Percentiles rank a stretch among this genome's conserved stretches.
Evolutionary conservation across 2,113 vertebrate genomes (phyloP).

Genomic region (Eolophus roseicapilla): DNA sequence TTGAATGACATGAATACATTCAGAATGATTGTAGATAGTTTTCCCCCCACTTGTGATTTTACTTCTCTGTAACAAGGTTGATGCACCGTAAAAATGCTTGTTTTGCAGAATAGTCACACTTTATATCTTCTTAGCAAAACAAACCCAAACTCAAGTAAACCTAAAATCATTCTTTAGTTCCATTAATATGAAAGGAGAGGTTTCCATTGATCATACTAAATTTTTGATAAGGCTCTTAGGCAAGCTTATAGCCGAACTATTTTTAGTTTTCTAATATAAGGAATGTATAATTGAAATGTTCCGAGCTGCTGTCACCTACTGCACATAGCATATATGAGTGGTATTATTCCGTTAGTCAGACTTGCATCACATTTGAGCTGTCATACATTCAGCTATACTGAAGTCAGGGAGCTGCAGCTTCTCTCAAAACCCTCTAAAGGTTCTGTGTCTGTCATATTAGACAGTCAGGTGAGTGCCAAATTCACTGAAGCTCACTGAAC

Average conservation of each 20-base stretch:
- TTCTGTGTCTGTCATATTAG: neutral
- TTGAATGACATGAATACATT: neutral
- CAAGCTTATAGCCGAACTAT: neutral
- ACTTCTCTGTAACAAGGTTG: neutral
- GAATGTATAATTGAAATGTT: neutral
- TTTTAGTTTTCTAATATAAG: neutral
- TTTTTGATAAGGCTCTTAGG: neutral
- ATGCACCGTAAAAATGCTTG: constrained; percentile 6
- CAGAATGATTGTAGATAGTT: neutral
- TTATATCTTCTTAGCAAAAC: neutral
- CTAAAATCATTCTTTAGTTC: neutral
- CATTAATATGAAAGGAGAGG: neutral
- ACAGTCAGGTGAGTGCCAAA: neutral
- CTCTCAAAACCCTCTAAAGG: neutral
- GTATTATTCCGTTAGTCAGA: neutral
- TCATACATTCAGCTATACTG: neutral
- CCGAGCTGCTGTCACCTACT: neutral
- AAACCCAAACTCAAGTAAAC: neutral
- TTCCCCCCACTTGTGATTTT: neutral
- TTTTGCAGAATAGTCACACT: neutral
- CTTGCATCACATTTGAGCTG: neutral
- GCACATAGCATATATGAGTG: neutral
- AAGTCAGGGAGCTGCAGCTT: neutral
- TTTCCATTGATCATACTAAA: neutral
- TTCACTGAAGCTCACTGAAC: neutral